Evolutionary conservation across 2,888 invertebrate species (phyloP).

Genomic region (Tolmerus cingulatus): DNA sequence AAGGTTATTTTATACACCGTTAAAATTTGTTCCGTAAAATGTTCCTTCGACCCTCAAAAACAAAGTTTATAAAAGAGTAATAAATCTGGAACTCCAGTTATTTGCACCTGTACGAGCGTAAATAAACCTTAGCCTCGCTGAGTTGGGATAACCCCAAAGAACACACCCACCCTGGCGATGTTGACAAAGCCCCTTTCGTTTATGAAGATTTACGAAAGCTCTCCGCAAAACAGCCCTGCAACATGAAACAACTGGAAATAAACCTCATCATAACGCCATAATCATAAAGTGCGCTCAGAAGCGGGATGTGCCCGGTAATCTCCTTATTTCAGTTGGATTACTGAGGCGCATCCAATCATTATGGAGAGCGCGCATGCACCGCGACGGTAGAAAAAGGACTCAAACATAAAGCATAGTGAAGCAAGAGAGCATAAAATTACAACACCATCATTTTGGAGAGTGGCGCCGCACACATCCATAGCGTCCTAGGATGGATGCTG

Average conservation of each 20-base stretch:
- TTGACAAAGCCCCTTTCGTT: background rate
- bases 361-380: background rate
- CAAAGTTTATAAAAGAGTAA: background rate
- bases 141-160: background rate
- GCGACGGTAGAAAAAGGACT: background rate
- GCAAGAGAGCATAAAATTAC: background rate
- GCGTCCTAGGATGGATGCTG: background rate
- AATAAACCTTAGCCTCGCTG: background rate
- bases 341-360: background rate
- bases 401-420: background rate
- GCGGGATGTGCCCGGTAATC: background rate
- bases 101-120: background rate
- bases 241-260: background rate
- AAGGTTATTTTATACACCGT: no score
- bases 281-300: background rate
- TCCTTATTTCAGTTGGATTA: background rate
- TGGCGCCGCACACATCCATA: background rate
- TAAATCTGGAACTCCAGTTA: background rate
- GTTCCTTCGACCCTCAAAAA: background rate
- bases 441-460: background rate
- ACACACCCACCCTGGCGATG: background rate
- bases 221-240: background rate
- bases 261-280: background rate
- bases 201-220: background rate
- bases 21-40: no score